These are phyloP conservation scores for Sminthurides aquaticus DNA, from an alignment of 2,888 invertebrate species.

Conservation along the genomic window DNA sequence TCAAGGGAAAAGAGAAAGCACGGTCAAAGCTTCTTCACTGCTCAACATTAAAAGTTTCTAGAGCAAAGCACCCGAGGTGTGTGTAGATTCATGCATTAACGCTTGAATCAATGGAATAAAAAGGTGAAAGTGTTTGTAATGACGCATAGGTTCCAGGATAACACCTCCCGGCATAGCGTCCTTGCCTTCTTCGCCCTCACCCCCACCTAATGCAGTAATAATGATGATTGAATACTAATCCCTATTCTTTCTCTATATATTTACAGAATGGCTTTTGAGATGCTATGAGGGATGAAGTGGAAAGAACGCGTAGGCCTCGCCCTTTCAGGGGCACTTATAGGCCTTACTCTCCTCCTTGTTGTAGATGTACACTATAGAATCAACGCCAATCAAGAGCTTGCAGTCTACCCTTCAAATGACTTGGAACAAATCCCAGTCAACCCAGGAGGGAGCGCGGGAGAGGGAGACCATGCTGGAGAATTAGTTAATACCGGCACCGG, in stretches of 20 bases:
- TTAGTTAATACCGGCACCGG: constrained; percentile 17
- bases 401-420: neutral
- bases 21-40: no score
- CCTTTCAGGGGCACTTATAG: constrained; percentile 42
- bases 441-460: constrained; percentile 26
- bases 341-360: constrained; percentile 42
- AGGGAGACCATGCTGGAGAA: constrained; percentile 12
- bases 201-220: neutral
- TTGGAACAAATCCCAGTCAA: constrained; percentile 25
- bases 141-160: no score
- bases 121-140: no score
- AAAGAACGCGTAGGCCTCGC: constrained; percentile 39
- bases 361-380: constrained; percentile 42
- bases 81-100: no score
- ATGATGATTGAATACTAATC: neutral
- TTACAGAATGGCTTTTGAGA: neutral
- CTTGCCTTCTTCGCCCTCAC: no score
- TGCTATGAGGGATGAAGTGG: constrained; percentile 41
- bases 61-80: no score
- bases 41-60: no score
- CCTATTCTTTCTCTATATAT: neutral
- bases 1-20: no score
- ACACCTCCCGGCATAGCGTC: no score
- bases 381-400: constrained; percentile 28
- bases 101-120: no score